Percentiles rank a stretch among this genome's conserved stretches.
Conservation (phyloP, 2,888 invertebrate species). For the Trissoscelio sp. region DNA sequence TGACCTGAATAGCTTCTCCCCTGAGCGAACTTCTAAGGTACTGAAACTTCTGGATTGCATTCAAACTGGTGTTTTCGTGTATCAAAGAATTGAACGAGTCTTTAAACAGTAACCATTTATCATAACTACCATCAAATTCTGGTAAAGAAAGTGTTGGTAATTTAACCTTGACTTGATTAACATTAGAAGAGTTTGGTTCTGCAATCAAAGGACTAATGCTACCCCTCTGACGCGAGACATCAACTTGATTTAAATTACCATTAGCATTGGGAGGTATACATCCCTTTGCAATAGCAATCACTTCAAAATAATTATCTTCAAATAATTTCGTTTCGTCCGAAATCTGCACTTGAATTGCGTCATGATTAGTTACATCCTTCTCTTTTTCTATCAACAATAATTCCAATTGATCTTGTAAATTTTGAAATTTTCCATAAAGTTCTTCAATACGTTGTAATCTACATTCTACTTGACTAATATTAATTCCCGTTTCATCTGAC, state of each 20-base stretch:
- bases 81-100: slow-evolving; percentile 57
- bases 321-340: slow-evolving; percentile 15
- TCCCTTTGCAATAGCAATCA: too few relatives aligned
- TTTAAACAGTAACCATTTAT: slow-evolving; percentile 54
- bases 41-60: slow-evolving; percentile 59
- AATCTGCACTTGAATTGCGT: too few relatives aligned
- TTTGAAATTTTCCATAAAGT: not conserved
- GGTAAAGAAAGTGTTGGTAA: slow-evolving; percentile 61
- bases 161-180: too few relatives aligned
- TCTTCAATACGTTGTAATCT: not conserved
- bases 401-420: slow-evolving; percentile 2
- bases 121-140: slow-evolving; percentile 52
- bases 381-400: not conserved
- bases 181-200: not conserved
- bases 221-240: too few relatives aligned
- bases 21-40: slow-evolving; percentile 57
- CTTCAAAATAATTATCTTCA: slow-evolving; percentile 23
- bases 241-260: not conserved
- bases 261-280: too few relatives aligned
- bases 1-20: slow-evolving; percentile 56
- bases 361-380: not conserved
- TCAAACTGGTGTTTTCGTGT: slow-evolving; percentile 49
- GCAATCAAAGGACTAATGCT: too few relatives aligned
- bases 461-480: not conserved
- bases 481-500: not conserved